Conservation (phyloP, 2,797 vertebrate genomes). For the Scarus forsteni region DNA sequence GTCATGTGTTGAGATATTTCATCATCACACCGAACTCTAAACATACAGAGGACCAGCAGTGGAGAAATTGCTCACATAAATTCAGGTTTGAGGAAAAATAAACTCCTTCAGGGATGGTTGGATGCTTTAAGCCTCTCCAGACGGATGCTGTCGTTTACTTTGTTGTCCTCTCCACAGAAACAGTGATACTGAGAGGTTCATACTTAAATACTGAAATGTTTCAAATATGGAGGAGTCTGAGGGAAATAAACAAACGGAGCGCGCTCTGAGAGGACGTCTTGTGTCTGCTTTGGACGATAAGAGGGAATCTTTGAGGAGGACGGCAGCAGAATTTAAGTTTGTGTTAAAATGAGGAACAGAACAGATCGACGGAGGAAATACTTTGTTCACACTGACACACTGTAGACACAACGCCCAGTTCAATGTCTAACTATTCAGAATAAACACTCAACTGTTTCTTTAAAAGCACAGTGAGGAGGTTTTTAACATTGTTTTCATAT, state of each 20-base stretch:
- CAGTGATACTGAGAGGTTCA: conserved; percentile 32
- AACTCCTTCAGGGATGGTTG: conserved; percentile 12
- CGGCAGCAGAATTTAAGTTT: conserved; percentile 41
- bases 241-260: conserved; percentile 42
- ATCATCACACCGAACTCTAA: conserved; percentile 16
- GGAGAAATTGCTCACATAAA: conserved; percentile 40
- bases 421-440: background rate
- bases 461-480: background rate
- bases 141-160: conserved; percentile 55
- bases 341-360: conserved; percentile 17
- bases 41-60: background rate
- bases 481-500: background rate
- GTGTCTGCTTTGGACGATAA: conserved; percentile 59
- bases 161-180: conserved; percentile 47
- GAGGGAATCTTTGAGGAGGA: conserved; percentile 50
- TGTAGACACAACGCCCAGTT: conserved; percentile 23
- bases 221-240: conserved; percentile 43
- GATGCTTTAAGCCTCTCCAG: conserved; percentile 18
- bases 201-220: conserved; percentile 38
- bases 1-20: background rate
- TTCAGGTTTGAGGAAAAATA: conserved; percentile 31
- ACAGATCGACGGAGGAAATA: conserved; percentile 18
- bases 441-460: background rate
- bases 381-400: conserved; percentile 27
- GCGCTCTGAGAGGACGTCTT: conserved; percentile 30